These are phyloP conservation scores for Coecobrya sp. DNA, from an alignment of 2,888 invertebrate genomes.

Conservation along the genomic window DNA sequence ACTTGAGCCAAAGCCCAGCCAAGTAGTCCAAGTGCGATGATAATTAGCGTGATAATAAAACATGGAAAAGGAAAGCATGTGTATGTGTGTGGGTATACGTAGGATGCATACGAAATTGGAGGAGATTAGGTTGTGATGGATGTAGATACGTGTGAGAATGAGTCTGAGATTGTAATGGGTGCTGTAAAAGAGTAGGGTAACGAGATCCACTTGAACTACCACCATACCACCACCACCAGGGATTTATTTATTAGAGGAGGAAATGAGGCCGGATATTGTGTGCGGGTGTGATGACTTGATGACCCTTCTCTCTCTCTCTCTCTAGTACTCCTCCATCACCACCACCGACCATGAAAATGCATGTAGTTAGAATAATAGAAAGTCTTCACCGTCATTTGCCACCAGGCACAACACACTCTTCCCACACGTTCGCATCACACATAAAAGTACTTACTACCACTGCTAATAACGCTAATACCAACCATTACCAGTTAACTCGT, in stretches of 20 bases:
- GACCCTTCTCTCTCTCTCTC: slow-evolving; percentile 54
- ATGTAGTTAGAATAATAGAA: not conserved
- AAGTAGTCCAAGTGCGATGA: too few relatives aligned
- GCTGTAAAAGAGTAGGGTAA: slow-evolving; percentile 81
- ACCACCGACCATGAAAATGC: not conserved
- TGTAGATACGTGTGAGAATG: slow-evolving; percentile 82
- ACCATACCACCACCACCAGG: slow-evolving; percentile 76
- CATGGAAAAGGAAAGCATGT: too few relatives aligned
- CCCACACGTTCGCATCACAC: slow-evolving; percentile 76
- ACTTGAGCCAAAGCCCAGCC: too few relatives aligned
- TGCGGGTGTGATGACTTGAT: slow-evolving; percentile 79
- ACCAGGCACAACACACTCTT: slow-evolving; percentile 75
- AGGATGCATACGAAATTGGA: slow-evolving; percentile 42
- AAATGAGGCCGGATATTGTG: slow-evolving; percentile 83
- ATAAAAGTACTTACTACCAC: not conserved
- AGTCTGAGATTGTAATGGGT: slow-evolving; percentile 82
- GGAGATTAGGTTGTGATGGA: slow-evolving; percentile 79
- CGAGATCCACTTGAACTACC: slow-evolving; percentile 76
- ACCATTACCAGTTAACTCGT: slow-evolving; percentile 11
- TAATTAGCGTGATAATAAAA: too few relatives aligned
- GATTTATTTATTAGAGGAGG: slow-evolving; percentile 82
- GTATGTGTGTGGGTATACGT: not conserved
- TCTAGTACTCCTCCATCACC: not conserved
- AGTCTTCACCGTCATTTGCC: not conserved
- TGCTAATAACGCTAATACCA: not conserved